Evolutionary conservation across 2,888 invertebrate species (phyloP).

Genomic region (Ditula angustiorana): DNA sequence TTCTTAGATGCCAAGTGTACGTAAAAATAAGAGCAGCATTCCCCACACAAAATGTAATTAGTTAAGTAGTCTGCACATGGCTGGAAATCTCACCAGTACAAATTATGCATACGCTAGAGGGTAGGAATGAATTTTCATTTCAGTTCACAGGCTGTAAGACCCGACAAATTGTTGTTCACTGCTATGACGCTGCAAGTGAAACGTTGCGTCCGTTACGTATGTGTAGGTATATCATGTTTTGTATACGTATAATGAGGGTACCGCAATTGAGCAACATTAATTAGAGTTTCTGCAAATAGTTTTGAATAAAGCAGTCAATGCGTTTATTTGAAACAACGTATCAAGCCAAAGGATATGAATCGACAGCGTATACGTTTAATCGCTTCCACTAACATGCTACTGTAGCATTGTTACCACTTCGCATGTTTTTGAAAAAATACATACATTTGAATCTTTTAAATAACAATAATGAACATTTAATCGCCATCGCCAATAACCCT

Average conservation of each 20-base stretch:
- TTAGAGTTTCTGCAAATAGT: slow-evolving; percentile 2
- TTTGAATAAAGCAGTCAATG: neutral
- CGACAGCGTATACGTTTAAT: too few species aligned
- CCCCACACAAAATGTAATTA: slow-evolving; percentile 41
- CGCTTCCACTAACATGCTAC: too few species aligned
- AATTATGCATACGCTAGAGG: slow-evolving; percentile 48
- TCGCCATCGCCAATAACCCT: too few species aligned
- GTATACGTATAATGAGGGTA: too few species aligned
- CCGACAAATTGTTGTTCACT: slow-evolving; percentile 31
- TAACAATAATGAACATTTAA: too few species aligned
- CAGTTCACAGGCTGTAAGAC: slow-evolving; percentile 28
- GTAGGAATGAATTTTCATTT: slow-evolving; percentile 44
- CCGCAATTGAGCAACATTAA: neutral
- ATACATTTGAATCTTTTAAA: too few species aligned
- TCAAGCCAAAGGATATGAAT: too few species aligned
- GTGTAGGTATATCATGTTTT: too few species aligned
- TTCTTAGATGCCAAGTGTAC: slow-evolving; percentile 49
- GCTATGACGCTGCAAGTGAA: neutral
- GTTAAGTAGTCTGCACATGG: slow-evolving; percentile 41
- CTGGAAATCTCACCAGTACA: slow-evolving; percentile 47
- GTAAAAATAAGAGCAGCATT: slow-evolving; percentile 38
- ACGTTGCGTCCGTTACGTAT: too few species aligned
- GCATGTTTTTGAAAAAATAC: too few species aligned
- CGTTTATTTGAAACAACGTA: too few species aligned
- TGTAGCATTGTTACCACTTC: too few species aligned